Conservation (phyloP, 2,888 invertebrate species). For the Parnassius orleans region DNA sequence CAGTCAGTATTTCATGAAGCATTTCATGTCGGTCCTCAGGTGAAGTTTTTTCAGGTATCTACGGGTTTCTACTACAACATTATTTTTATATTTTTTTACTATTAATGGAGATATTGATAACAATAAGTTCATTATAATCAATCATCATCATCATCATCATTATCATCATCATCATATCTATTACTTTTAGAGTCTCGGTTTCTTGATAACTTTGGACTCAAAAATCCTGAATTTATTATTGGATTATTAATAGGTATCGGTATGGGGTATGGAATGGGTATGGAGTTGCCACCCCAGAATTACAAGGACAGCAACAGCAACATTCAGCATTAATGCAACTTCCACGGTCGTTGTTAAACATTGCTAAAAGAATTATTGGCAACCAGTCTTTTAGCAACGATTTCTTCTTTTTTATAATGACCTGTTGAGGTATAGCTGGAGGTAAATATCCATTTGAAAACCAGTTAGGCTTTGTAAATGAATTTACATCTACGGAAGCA, state of each 20-base stretch:
- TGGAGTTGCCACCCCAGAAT: slow-evolving; percentile 30
- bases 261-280: slow-evolving; percentile 51
- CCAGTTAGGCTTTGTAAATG: slow-evolving; percentile 21
- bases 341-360: slow-evolving; percentile 41
- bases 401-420: slow-evolving; percentile 42
- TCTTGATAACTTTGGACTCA: slow-evolving; percentile 28
- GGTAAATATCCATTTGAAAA: slow-evolving; percentile 30
- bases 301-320: slow-evolving; percentile 37
- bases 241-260: slow-evolving; percentile 47
- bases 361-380: slow-evolving; percentile 48
- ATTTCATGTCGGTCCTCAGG: too few relatives aligned
- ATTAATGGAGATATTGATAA: too few relatives aligned
- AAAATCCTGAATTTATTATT: slow-evolving; percentile 35
- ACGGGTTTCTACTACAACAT: too few relatives aligned
- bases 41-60: too few relatives aligned
- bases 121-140: slow-evolving; percentile 2
- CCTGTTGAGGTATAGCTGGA: slow-evolving; percentile 34
- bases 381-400: slow-evolving; percentile 45
- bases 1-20: too few relatives aligned
- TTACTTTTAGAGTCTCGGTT: slow-evolving; percentile 25
- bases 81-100: too few relatives aligned
- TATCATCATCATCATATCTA: slow-evolving; percentile 9
- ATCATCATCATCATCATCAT: background rate
- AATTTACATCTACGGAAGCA: slow-evolving; percentile 20
- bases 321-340: slow-evolving; percentile 32